A percentile compares a stretch with the other conserved stretches of the same genome.
Conservation (phyloP, 2,888 invertebrate genomes). For the Anorthoa munda region DNA sequence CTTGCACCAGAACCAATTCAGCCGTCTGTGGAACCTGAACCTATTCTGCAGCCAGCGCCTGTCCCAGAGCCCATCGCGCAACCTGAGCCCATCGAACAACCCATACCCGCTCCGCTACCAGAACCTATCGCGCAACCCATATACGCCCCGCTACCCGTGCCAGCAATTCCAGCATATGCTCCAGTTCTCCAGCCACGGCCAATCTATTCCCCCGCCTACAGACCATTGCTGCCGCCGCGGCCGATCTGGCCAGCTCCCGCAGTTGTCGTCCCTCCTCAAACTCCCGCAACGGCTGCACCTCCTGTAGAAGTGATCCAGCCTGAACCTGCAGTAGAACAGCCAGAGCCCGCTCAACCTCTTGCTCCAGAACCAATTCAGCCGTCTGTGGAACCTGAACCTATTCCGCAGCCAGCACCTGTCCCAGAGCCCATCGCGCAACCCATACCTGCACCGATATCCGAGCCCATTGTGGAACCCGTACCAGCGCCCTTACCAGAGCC, state of each 20-base stretch:
- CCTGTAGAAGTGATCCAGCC: not conserved
- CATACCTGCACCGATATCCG: not conserved
- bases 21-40: constrained; percentile 2
- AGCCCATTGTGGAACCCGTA: not conserved
- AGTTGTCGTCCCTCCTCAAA: no score
- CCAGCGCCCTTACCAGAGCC: no score
- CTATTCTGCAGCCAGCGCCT: not conserved
- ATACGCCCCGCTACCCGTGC: no score
- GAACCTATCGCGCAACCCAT: not conserved
- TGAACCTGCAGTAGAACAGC: not conserved
- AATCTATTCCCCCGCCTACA: no score
- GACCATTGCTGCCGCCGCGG: no score
- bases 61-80: not conserved
- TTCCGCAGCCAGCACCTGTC: not conserved
- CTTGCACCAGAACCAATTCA: constrained; percentile 1
- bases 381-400: not conserved
- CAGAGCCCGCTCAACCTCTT: not conserved
- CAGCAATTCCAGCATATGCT: no score
- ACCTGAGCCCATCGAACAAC: not conserved
- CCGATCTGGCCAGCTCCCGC: no score
- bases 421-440: not conserved
- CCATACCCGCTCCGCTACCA: not conserved
- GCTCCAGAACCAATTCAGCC: constrained; percentile 1
- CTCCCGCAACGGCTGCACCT: no score
- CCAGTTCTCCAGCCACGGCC: no score